These are phyloP conservation scores for Zaprionus africanus DNA, from an alignment of 1,140 invertebrate genomes.

Conservation along the genomic window DNA sequence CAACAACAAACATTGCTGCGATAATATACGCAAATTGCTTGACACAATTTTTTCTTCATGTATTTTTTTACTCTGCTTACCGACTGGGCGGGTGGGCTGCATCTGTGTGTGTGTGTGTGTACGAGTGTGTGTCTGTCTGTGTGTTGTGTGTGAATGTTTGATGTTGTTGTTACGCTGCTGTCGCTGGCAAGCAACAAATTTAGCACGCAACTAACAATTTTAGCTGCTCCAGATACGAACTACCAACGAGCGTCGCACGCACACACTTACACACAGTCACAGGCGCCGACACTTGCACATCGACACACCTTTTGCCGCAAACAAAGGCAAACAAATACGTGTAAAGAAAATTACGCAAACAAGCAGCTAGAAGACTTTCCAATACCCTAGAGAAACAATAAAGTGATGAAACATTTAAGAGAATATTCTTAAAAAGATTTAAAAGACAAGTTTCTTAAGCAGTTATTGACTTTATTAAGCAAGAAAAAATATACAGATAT, in stretches of 20 bases:
- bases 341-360: background rate
- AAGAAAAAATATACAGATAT: no score
- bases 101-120: slow-evolving; percentile 28
- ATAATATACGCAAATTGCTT: slow-evolving; percentile 83
- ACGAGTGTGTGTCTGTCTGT: slow-evolving; percentile 13
- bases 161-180: slow-evolving; percentile 23
- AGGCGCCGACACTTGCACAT: slow-evolving; percentile 32
- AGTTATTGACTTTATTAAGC: background rate
- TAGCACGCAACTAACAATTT: slow-evolving; percentile 82
- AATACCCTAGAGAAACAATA: slow-evolving; percentile 10
- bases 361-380: background rate
- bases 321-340: slow-evolving; percentile 36
- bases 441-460: background rate
- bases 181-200: slow-evolving; percentile 58
- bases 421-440: background rate
- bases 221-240: slow-evolving; percentile 74
- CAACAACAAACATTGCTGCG: slow-evolving; percentile 49
- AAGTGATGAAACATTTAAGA: no score
- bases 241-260: slow-evolving; percentile 27
- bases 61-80: slow-evolving; percentile 28
- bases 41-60: slow-evolving; percentile 69
- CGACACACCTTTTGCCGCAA: slow-evolving; percentile 42
- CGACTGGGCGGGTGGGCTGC: slow-evolving; percentile 50
- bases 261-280: slow-evolving; percentile 41
- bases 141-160: slow-evolving; percentile 26